Percentiles rank a stretch among this genome's conserved stretches.
These are phyloP conservation scores for Argyrosomus japonicus DNA, from an alignment of 2,113 vertebrate genomes.

Conservation along the genomic window DNA sequence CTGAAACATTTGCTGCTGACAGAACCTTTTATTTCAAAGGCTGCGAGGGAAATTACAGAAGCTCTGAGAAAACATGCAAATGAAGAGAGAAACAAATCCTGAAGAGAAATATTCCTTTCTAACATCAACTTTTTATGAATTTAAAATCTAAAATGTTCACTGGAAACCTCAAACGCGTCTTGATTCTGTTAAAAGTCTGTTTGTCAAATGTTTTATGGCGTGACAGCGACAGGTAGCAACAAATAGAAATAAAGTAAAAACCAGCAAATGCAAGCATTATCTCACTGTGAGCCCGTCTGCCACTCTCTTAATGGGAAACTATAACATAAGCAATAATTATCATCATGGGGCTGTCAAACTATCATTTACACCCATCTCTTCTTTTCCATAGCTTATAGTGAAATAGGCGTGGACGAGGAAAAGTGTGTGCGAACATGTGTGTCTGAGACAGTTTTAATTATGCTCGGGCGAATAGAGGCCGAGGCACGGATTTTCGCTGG, in stretches of 20 bases:
- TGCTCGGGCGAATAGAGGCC: constrained; percentile 46
- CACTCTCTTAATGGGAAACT: constrained; percentile 73
- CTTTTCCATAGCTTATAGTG: constrained; percentile 50
- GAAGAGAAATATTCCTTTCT: background rate
- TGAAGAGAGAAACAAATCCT: background rate
- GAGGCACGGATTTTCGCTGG: constrained; percentile 58
- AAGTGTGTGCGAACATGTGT: constrained; percentile 42
- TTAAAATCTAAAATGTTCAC: background rate
- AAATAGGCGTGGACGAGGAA: constrained; percentile 38
- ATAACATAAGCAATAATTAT: constrained; percentile 83
- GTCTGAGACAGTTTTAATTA: constrained; percentile 64
- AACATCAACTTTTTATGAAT: background rate
- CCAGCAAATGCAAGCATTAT: constrained; percentile 43
- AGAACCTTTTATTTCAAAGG: constrained; percentile 64
- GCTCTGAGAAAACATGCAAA: too few relatives aligned
- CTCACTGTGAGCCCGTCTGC: constrained; percentile 72
- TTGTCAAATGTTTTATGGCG: background rate
- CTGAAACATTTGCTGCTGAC: constrained; percentile 51
- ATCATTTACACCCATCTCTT: constrained; percentile 70
- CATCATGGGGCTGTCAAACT: constrained; percentile 69
- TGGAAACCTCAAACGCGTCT: background rate
- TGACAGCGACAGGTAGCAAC: constrained; percentile 11
- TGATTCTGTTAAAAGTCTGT: background rate
- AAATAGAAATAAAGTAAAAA: constrained; percentile 18
- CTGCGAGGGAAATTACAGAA: constrained; percentile 22